A percentile compares a stretch with the other conserved stretches of the same genome.
phyloP scores from a whole-genome alignment of 2,888 invertebrate species.

The Endomychus coccineus region DNA sequence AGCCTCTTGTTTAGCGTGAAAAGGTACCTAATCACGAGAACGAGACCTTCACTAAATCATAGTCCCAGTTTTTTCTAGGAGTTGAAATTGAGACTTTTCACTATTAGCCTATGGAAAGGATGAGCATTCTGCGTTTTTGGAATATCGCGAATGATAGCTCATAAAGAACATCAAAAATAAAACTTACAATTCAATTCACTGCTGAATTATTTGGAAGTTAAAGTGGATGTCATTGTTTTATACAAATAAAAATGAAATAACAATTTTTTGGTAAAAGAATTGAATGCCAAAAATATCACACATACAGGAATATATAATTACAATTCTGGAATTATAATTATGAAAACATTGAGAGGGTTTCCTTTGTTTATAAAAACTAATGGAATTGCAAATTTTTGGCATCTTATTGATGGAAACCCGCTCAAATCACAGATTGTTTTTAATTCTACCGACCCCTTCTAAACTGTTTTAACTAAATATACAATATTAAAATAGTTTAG shows the following conservation, averaged over 20 bases:
- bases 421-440: constrained; percentile 47
- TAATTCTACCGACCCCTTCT: constrained; percentile 17
- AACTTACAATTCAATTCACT: too few species aligned
- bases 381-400: constrained; percentile 37
- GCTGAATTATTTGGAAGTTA: not conserved
- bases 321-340: constrained; percentile 40
- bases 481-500: constrained; percentile 14
- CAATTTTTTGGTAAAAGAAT: constrained; percentile 22
- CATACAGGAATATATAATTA: constrained; percentile 43
- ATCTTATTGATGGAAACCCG: constrained; percentile 40
- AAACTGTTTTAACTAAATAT: constrained; percentile 14
- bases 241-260: constrained; percentile 9
- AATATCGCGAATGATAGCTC: too few species aligned
- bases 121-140: too few species aligned
- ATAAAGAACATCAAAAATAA: too few species aligned
- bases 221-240: not conserved
- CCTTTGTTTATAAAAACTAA: constrained; percentile 29
- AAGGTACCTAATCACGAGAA: too few species aligned
- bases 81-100: too few species aligned
- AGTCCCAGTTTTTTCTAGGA: too few species aligned
- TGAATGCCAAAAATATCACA: constrained; percentile 37
- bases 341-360: constrained; percentile 41
- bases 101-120: too few species aligned
- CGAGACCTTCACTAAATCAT: too few species aligned
- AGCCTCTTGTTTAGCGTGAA: too few species aligned